Evolutionary conservation across 2,113 vertebrate genomes (phyloP), one percentile per base, ranked within the genome.

Genomic region (Spea multiplicata): DNA sequence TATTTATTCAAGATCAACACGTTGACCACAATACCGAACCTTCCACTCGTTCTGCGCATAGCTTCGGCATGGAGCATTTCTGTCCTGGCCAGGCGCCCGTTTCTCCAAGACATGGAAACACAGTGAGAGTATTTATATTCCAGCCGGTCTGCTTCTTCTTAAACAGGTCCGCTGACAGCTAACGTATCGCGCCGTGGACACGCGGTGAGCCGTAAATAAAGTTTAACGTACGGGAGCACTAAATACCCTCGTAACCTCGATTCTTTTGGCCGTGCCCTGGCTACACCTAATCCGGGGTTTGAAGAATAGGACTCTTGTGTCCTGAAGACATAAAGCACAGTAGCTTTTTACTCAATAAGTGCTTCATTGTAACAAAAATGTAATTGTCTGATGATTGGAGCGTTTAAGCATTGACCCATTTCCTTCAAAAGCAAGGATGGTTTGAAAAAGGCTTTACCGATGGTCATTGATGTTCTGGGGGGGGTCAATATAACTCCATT

Each of bases 1-100:
- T 80, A 74, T 74, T 73, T 80, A 80, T 80, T 67, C 52, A 74
- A 62, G 71, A 74, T 80, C 78, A 68, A 80, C 78, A 80, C 78
- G 6, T 80, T 68, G 46, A 80, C 78, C 78, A 74, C 78, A 67
- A 80, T 67, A 66, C 71, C 64, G 14, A 71, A 80, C 78, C 71
- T 80, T 80, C 64, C 50, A 12, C 46, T 47, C 30, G 44, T 44
- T 44, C 45, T 67, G 61, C 16, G 73, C 77, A 73, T 79, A 55
- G 52, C 77, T 80, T 49, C 71, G 47, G 44, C 71, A 59, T 72
- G 45, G 44, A 45, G 64, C 69, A 61, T 73, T 44, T 59, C 44
- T 59, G 48, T 61, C 65, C 65, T 80, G 78, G 78, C 71, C 53
- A 2, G 5, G 7, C 44, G 78, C 78, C 77, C 66, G 61, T 66